Evolutionary conservation across 2,113 vertebrate genomes (phyloP).

Genomic region (Alligator mississippiensis): DNA sequence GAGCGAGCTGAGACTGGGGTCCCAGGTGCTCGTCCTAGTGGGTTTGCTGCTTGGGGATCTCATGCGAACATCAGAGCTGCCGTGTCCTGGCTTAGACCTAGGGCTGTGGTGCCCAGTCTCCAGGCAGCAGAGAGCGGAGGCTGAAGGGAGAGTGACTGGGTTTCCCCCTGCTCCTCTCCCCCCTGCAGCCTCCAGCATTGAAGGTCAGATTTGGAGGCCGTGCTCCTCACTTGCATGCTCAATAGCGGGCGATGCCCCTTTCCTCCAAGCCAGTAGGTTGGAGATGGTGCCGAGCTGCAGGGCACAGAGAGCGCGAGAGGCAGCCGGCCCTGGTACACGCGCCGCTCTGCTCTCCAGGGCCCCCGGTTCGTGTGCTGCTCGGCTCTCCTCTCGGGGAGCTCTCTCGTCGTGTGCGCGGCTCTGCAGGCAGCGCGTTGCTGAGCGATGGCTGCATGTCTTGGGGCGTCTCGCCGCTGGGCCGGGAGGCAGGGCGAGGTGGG

Average conservation of each 20-base stretch:
- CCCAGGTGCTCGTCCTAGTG: not conserved
- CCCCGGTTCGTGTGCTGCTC: not conserved
- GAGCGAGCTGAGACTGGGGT: not conserved
- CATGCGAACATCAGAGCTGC: too few species aligned
- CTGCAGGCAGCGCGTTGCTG: not conserved
- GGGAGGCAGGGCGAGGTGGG: not conserved
- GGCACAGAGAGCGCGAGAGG: not conserved
- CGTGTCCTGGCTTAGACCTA: too few species aligned
- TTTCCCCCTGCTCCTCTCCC: not conserved
- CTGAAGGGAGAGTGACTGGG: accelerated
- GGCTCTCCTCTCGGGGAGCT: not conserved
- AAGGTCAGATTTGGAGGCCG: too few species aligned
- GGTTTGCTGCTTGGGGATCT: not conserved
- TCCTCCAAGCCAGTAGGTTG: too few species aligned
- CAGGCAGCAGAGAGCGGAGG: not conserved
- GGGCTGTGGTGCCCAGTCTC: too few species aligned
- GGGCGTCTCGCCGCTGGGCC: not conserved
- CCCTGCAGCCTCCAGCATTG: too few species aligned
- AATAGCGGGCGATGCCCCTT: too few species aligned
- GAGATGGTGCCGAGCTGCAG: not conserved
- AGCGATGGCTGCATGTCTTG: accelerated
- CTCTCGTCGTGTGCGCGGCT: not conserved
- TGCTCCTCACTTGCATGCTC: too few species aligned
- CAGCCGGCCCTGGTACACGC: accelerated
- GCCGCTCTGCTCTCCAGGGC: not conserved